Evolutionary conservation across 2,797 vertebrate genomes (phyloP).

Genomic region (Esox masquinongy): DNA sequence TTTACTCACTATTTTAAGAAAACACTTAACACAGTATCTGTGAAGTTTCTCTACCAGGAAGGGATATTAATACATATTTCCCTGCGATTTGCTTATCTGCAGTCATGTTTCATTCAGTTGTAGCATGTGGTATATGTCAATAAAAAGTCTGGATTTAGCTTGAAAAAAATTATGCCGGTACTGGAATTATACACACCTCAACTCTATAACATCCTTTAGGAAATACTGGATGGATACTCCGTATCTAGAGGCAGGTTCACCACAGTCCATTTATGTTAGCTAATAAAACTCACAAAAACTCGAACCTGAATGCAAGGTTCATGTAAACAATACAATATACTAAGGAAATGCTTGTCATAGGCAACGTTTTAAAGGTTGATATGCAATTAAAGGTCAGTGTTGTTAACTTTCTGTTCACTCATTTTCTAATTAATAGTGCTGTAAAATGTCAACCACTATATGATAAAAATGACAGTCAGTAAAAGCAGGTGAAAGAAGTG

Average conservation of each 20-base stretch:
- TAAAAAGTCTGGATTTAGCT: not conserved
- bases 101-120: no score
- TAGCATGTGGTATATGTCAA: no score
- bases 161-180: not conserved
- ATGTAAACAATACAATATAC: conserved; percentile 5
- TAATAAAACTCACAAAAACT: conserved; percentile 15
- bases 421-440: not conserved
- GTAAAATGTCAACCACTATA: not conserved
- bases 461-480: not conserved
- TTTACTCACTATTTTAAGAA: no score
- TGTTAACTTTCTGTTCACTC: no score
- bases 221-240: not conserved
- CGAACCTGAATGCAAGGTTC: conserved; percentile 57
- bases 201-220: not conserved
- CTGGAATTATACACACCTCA: not conserved
- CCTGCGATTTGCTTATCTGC: no score
- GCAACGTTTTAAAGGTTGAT: not conserved
- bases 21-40: no score
- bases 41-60: no score
- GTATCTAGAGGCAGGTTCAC: not conserved
- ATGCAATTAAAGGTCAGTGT: not conserved
- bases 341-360: not conserved
- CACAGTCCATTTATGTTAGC: conserved; percentile 44
- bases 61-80: no score
- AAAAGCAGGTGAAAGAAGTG: not conserved